Evolutionary conservation across 2,113 vertebrate species (phyloP), one percentile per base, ranked within the genome.

Genomic region (Oryzias woworae): DNA sequence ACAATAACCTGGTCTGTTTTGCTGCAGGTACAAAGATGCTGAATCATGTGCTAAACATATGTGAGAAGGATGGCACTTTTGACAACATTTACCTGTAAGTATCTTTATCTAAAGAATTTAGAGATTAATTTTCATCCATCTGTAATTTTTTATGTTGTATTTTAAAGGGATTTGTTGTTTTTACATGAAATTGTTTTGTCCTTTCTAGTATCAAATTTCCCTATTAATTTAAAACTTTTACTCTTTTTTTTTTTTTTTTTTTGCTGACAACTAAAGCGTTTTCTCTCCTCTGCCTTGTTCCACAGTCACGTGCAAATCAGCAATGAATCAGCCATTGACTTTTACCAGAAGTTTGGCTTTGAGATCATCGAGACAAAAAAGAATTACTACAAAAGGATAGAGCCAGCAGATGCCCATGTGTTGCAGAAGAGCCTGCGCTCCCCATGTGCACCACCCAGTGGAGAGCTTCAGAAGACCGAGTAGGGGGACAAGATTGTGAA

Each of bases 1-100:
- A n/a, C 7, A 14, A 31, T 49, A 24, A 49, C 44, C 73, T 2
- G n/a, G 1, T 43, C 17, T 78, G 71, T 18, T 73, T 20, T 62
- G 60, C 1, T 17, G 0, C 72, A 99, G 97, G 97, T 92, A 98
- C 97, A 81, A 99, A 99, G 93, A 99, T 98, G 97, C 92, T 99
- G 91, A 99, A 99, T 93, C 97, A 99, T 71, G 97, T 99, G 87
- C 93, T 99, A 92, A 98, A 97, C 94, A 99, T 99, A 89, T 99
- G 97, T 90, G 96, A 98, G 92, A 99, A 99, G 91, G 97, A 99
- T 85, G 97, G 97, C 91, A 98, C 97, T 88, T 99, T 98, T 90
- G 97, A 99, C 93, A 99, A 99, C 92, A 99, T 99, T 90, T 99
- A 98, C 94, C 93, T 99, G 97, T 99, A 87, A 97, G 97, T 98